Evolutionary conservation across 2,113 vertebrate genomes (phyloP).

Genomic region (Pterocles gutturalis): DNA sequence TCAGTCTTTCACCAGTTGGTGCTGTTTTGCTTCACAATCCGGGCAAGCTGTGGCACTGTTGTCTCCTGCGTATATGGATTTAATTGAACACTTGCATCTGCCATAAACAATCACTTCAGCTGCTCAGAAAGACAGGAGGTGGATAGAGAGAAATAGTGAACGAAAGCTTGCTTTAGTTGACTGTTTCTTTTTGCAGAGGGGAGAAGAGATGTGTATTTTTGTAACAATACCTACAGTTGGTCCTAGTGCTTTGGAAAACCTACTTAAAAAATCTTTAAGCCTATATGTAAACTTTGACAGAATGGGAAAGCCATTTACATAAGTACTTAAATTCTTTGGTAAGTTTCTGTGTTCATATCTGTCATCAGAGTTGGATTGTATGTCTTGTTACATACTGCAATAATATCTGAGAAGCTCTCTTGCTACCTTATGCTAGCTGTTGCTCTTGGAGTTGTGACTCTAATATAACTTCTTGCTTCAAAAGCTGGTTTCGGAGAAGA

Average conservation of each 20-base stretch:
- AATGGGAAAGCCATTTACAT: background rate
- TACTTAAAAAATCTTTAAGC: background rate
- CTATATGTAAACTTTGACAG: background rate
- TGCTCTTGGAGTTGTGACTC: background rate
- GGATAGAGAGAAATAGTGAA: background rate
- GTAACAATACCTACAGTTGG: background rate
- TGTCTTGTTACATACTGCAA: background rate
- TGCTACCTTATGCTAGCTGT: background rate
- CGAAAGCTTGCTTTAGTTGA: background rate
- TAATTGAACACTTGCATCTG: background rate
- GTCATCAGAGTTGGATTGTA: background rate
- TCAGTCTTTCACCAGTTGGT: background rate
- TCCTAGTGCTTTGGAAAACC: background rate
- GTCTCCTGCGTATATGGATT: background rate
- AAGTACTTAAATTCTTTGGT: background rate
- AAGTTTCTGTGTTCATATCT: background rate
- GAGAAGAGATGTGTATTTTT: background rate
- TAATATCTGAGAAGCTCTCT: background rate
- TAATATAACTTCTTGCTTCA: background rate
- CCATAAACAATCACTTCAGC: background rate
- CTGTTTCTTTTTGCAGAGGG: background rate
- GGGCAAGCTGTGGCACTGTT: rapidly evolving
- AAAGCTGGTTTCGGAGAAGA: background rate
- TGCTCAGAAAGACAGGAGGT: background rate
- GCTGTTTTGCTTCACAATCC: background rate